phyloP scores from a whole-genome alignment of 2,888 invertebrate genomes.

The Toxonevra muliebris region DNA sequence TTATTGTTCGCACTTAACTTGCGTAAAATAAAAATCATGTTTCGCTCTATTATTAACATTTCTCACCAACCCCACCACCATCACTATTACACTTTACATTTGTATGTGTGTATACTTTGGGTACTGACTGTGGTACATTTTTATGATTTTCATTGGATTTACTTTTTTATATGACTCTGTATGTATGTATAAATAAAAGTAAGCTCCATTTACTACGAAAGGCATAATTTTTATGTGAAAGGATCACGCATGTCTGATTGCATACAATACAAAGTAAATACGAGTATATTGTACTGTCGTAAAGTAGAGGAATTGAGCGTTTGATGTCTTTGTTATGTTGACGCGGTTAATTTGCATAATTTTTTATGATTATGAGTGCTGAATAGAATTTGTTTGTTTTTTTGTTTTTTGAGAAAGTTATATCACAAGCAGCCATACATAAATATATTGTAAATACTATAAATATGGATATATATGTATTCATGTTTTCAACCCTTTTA shows the following conservation, averaged over 20 bases:
- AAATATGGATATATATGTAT: no score
- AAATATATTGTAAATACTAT: no score
- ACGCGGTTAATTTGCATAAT: slow-evolving; percentile 23
- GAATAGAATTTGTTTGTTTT: slow-evolving; percentile 11
- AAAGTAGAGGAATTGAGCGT: slow-evolving; percentile 18
- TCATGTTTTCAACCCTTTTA: no score
- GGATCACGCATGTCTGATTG: slow-evolving; percentile 50
- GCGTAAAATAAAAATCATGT: slow-evolving; percentile 64
- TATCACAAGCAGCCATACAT: no score
- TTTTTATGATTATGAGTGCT: slow-evolving; percentile 20
- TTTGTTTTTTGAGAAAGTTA: no score
- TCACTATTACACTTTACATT: neutral
- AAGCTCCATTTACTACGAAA: slow-evolving; percentile 56
- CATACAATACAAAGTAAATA: slow-evolving; percentile 22
- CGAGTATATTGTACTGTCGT: neutral
- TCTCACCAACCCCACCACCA: slow-evolving; percentile 15
- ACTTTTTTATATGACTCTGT: neutral
- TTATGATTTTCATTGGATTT: slow-evolving; percentile 25
- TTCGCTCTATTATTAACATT: slow-evolving; percentile 49
- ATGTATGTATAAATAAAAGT: slow-evolving; percentile 31
- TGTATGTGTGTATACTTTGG: neutral
- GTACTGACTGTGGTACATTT: slow-evolving; percentile 4
- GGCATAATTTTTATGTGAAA: slow-evolving; percentile 55
- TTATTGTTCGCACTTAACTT: slow-evolving; percentile 63
- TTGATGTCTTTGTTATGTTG: slow-evolving; percentile 35